These are phyloP conservation scores for Timandra comae DNA, from an alignment of 2,888 invertebrate species.

Conservation along the genomic window DNA sequence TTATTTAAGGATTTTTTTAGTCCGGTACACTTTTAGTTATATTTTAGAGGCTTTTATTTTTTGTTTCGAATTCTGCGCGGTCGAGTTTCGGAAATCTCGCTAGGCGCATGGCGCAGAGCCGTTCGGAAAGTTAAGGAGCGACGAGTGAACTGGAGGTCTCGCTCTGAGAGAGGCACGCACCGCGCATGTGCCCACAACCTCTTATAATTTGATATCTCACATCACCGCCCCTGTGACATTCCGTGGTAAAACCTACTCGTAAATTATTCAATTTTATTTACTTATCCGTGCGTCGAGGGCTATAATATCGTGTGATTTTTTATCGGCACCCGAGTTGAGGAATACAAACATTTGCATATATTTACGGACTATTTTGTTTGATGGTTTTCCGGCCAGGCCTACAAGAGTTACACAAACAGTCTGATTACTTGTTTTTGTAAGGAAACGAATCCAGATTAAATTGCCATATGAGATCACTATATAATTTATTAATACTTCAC, in stretches of 20 bases:
- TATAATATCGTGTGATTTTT: slow-evolving; percentile 39
- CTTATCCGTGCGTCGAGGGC: slow-evolving; percentile 47
- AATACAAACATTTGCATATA: slow-evolving; percentile 1
- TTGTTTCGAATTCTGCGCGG: slow-evolving; percentile 34
- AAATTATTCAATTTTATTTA: slow-evolving; percentile 70
- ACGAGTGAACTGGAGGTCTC: slow-evolving; percentile 57
- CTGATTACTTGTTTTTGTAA: no score
- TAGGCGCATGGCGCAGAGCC: slow-evolving; percentile 43
- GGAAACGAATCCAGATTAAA: no score
- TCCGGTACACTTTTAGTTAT: slow-evolving; percentile 13
- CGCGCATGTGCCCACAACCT: slow-evolving; percentile 63
- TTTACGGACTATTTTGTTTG: not conserved
- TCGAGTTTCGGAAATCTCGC: slow-evolving; percentile 43
- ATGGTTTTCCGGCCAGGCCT: not conserved
- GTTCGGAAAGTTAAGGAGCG: slow-evolving; percentile 50
- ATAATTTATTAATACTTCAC: no score
- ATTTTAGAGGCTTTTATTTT: slow-evolving; percentile 17
- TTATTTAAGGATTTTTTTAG: slow-evolving; percentile 12
- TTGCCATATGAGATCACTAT: no score
- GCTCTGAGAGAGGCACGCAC: slow-evolving; percentile 29
- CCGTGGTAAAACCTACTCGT: slow-evolving; percentile 65
- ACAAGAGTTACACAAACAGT: no score
- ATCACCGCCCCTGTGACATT: slow-evolving; percentile 68
- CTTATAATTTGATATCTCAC: slow-evolving; percentile 72
- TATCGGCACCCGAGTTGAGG: slow-evolving; percentile 10